Conservation (phyloP, 2,113 vertebrate species). For the Microcebus griseorufus region DNA sequence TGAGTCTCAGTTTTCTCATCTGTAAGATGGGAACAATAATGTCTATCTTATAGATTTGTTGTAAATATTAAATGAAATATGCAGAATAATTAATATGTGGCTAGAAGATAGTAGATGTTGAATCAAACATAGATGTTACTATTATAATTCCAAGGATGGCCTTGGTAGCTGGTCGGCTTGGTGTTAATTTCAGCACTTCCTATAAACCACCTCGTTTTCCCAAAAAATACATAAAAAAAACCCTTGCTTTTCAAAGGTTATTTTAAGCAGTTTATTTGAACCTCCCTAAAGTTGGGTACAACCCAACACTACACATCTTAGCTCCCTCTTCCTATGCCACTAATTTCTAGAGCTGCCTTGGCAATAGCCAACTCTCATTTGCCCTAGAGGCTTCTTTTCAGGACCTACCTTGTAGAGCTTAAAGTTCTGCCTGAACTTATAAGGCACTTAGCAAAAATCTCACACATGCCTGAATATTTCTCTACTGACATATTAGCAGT, state of each 20-base stretch:
- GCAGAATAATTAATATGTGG: not conserved
- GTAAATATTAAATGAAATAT: not conserved
- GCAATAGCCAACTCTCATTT: not conserved
- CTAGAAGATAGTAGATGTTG: not conserved
- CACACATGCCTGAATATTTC: not conserved
- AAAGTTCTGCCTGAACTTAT: not conserved
- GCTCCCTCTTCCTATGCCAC: not conserved
- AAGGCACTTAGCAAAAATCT: not conserved
- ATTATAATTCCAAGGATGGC: not conserved
- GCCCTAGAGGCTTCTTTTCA: not conserved
- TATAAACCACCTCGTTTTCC: not conserved
- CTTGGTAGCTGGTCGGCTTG: not conserved
- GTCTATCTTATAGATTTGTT: not conserved
- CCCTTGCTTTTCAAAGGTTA: not conserved
- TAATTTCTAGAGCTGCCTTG: not conserved
- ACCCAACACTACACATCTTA: not conserved
- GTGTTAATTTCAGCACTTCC: not conserved
- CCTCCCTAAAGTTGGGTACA: not conserved
- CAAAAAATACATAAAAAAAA: not conserved
- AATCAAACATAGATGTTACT: not conserved
- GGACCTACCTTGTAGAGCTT: not conserved
- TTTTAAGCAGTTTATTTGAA: not conserved
- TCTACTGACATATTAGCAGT: not conserved
- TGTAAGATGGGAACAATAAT: not conserved
- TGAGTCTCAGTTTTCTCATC: not conserved